These are phyloP conservation scores for Lycia hirtaria DNA, from an alignment of 2,888 invertebrate species.

Conservation along the genomic window DNA sequence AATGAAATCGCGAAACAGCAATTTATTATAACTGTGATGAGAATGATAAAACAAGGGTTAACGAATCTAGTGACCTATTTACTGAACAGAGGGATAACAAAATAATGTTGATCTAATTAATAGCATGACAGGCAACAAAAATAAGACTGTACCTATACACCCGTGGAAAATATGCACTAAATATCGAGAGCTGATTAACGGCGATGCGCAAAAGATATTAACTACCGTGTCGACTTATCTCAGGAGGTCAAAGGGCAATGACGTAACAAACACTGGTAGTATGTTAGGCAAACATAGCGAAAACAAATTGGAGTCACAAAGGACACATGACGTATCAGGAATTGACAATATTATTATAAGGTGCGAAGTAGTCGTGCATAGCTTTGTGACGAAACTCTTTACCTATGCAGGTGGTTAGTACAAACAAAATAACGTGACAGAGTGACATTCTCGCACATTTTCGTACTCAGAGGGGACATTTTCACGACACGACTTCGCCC, in stretches of 20 bases:
- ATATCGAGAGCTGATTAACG: conserved; percentile 11
- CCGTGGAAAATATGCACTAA: conserved; percentile 8
- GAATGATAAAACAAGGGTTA: too few relatives aligned
- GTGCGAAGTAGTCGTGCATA: conserved; percentile 26
- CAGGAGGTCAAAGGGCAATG: conserved; percentile 26
- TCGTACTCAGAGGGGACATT: conserved; percentile 13
- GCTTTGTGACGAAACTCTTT: conserved; percentile 23
- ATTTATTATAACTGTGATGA: too few relatives aligned
- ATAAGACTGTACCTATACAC: neutral
- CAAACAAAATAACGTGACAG: conserved; percentile 16
- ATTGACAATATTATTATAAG: conserved; percentile 12
- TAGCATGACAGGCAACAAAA: neutral
- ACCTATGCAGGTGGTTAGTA: conserved; percentile 2
- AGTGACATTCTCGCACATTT: conserved; percentile 19
- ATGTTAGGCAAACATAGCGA: conserved; percentile 23
- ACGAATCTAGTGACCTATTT: neutral
- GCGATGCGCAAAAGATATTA: conserved; percentile 21
- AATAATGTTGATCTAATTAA: neutral
- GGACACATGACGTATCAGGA: conserved; percentile 19
- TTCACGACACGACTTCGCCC: conserved; percentile 2
- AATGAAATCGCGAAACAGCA: too few relatives aligned
- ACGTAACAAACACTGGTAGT: conserved; percentile 17
- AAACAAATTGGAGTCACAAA: conserved; percentile 23
- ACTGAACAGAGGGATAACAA: neutral
- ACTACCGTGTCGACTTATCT: conserved; percentile 19